phyloP scores from a whole-genome alignment of 92 coral and sea anemone species.

The Chrysogorgia sp. region DNA sequence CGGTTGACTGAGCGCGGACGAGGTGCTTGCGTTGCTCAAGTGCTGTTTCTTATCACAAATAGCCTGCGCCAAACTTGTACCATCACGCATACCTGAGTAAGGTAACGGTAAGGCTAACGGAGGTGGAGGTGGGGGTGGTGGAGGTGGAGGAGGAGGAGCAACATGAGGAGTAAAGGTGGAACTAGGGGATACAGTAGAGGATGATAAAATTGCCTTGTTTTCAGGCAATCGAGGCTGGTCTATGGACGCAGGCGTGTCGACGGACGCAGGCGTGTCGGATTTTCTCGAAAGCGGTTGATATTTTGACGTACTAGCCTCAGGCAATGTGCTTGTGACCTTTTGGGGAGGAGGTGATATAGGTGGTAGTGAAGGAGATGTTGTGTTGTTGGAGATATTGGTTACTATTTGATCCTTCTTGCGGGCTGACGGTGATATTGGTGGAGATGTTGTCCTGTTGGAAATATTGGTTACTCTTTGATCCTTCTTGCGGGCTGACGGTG shows the following conservation, averaged over 20 bases:
- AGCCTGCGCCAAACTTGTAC: background rate
- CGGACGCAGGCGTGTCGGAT: too few species aligned
- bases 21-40: background rate
- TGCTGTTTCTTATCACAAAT: background rate
- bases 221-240: background rate
- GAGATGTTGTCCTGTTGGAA: background rate
- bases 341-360: background rate
- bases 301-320: too few species aligned
- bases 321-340: too few species aligned
- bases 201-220: background rate
- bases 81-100: background rate
- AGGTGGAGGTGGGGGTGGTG: slow-evolving; percentile 26
- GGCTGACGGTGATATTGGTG: background rate
- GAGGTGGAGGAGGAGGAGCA: slow-evolving; percentile 24
- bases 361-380: background rate
- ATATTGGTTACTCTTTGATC: background rate
- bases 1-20: slow-evolving; percentile 11
- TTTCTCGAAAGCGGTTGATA: too few species aligned
- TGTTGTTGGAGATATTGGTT: background rate
- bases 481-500: slow-evolving; percentile 32
- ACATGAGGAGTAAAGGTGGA: background rate
- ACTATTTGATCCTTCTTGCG: background rate
- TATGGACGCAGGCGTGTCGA: too few species aligned
- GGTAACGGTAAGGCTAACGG: background rate
- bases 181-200: background rate